Conservation (phyloP, 2,113 vertebrate genomes). For the Plectropomus leopardus region DNA sequence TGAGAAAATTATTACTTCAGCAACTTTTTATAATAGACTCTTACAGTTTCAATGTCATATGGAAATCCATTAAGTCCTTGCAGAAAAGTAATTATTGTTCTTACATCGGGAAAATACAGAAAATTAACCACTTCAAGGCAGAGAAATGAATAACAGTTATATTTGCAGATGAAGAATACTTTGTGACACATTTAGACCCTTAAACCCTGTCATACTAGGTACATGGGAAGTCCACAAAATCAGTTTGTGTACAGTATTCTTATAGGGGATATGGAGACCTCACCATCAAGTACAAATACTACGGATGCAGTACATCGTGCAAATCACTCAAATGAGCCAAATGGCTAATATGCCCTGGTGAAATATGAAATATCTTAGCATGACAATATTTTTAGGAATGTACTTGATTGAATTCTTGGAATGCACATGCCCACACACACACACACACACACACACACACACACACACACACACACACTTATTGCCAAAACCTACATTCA, state of each 20-base stretch:
- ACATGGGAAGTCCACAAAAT: background rate
- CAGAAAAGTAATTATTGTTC: background rate
- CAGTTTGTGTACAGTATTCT: background rate
- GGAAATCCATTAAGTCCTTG: background rate
- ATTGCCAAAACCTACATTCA: no score
- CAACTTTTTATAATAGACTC: background rate
- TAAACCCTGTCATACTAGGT: no score
- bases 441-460: background rate
- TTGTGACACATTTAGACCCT: background rate
- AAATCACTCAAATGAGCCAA: no score
- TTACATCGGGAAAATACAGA: background rate
- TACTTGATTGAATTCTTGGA: no score
- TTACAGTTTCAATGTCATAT: background rate
- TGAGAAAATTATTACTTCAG: background rate
- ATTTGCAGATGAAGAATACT: background rate
- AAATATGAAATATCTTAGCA: no score
- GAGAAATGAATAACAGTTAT: background rate
- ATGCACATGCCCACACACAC: background rate
- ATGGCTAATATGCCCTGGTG: no score
- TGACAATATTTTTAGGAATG: no score
- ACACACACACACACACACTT: background rate
- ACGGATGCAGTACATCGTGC: no score
- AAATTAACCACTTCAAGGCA: background rate
- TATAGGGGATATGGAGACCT: background rate
- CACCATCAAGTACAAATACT: background rate